A percentile compares a stretch with the other conserved stretches of the same genome.
Conservation (phyloP, 1,140 invertebrate species). For the Amyelois transitella region DNA sequence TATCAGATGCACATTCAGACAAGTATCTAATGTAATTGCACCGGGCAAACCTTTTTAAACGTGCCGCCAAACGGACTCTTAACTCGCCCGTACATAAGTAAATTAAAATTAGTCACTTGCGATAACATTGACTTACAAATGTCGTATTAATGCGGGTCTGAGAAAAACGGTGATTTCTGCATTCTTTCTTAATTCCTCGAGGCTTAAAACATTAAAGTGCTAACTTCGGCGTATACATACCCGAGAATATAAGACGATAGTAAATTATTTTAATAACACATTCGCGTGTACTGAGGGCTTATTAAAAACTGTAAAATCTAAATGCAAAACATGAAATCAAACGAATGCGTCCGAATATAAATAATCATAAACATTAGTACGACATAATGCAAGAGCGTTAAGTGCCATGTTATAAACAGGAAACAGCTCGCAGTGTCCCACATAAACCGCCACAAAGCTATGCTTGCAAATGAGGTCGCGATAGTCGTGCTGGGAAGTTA, state of each 20-base stretch:
- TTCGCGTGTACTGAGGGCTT: neutral
- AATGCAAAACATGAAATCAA: neutral
- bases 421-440: slow-evolving; percentile 21
- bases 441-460: slow-evolving; percentile 49
- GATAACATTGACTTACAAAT: slow-evolving; percentile 6
- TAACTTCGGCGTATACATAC: neutral
- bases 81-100: slow-evolving; percentile 10
- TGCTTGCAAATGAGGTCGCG: slow-evolving; percentile 57
- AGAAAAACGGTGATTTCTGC: neutral
- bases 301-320: neutral
- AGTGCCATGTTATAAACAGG: slow-evolving; percentile 6
- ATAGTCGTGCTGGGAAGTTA: slow-evolving; percentile 59
- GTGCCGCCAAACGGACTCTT: slow-evolving; percentile 33
- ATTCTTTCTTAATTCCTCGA: neutral
- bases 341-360: slow-evolving; percentile 1
- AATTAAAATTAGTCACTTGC: slow-evolving; percentile 15
- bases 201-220: neutral
- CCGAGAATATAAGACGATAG: neutral
- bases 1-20: slow-evolving; percentile 54
- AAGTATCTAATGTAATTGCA: slow-evolving; percentile 60
- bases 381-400: slow-evolving; percentile 6
- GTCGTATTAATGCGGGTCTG: neutral
- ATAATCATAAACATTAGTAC: slow-evolving; percentile 17
- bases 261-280: neutral
- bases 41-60: slow-evolving; percentile 37